Conservation (phyloP, 2,888 invertebrate genomes). For the Linyphia triangularis region DNA sequence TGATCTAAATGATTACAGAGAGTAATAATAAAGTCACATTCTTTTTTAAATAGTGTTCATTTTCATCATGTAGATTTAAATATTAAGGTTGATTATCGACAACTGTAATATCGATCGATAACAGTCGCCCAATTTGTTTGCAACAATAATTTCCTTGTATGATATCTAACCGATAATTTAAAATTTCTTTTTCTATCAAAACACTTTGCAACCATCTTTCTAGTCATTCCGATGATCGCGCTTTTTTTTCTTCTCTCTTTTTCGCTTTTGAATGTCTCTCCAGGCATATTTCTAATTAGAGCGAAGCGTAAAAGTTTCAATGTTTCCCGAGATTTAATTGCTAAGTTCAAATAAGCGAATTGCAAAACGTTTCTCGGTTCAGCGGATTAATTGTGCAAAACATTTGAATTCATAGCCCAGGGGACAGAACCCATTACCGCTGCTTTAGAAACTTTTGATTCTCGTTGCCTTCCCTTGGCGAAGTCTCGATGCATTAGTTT, state of each 20-base stretch:
- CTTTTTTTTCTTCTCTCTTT: slow-evolving; percentile 6
- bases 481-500: slow-evolving; percentile 42
- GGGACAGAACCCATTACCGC: slow-evolving; percentile 65
- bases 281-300: slow-evolving; percentile 69
- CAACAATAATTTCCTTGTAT: not conserved
- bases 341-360: slow-evolving; percentile 61
- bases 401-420: slow-evolving; percentile 57
- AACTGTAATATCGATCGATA: no score
- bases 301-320: slow-evolving; percentile 52
- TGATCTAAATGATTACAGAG: no score
- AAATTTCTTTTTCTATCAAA: not conserved
- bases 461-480: slow-evolving; percentile 11
- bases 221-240: not conserved
- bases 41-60: no score
- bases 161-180: not conserved
- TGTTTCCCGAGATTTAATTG: slow-evolving; percentile 60
- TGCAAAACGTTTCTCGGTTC: slow-evolving; percentile 54
- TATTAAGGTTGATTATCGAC: no score
- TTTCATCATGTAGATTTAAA: no score
- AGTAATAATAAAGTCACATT: no score
- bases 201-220: slow-evolving; percentile 11
- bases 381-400: slow-evolving; percentile 70
- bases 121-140: no score
- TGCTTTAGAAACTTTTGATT: slow-evolving; percentile 60
- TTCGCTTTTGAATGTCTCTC: slow-evolving; percentile 32